These are phyloP conservation scores for Platichthys flesus DNA, from an alignment of 2,113 vertebrate genomes.

Conservation along the genomic window DNA sequence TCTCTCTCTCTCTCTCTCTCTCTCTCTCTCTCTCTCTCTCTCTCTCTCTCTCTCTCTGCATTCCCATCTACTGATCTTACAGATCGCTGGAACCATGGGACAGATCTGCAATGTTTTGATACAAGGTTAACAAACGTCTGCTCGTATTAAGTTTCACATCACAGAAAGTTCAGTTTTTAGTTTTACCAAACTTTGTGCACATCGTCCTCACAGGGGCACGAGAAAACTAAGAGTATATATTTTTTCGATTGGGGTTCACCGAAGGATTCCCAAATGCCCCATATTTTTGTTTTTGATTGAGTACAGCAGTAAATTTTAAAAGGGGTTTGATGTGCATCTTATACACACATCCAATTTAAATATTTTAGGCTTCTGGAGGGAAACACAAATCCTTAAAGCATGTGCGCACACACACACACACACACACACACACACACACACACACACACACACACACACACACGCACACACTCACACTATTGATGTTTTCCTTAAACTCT, in stretches of 20 bases:
- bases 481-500: not conserved
- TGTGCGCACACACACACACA: not conserved
- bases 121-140: conserved; percentile 8
- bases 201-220: conserved; percentile 3
- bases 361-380: not conserved
- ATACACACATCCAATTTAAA: not conserved
- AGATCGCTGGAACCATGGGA: conserved; percentile 26
- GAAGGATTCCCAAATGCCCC: not conserved
- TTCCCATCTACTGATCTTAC: conserved; percentile 36
- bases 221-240: not conserved
- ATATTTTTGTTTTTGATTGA: not conserved
- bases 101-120: conserved; percentile 19
- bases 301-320: not conserved
- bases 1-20: not conserved
- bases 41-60: not conserved
- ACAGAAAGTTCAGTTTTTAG: not conserved
- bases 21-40: conserved; percentile 6
- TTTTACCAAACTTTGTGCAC: not conserved
- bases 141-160: conserved; percentile 5
- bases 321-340: not conserved
- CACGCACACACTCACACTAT: not conserved
- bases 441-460: too few species aligned
- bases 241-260: not conserved
- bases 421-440: not conserved
- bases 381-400: not conserved